These are phyloP conservation scores for Apostichopus leukothele DNA, from an alignment of 53 echinoderm and acorn worm genomes.

Conservation along the genomic window DNA sequence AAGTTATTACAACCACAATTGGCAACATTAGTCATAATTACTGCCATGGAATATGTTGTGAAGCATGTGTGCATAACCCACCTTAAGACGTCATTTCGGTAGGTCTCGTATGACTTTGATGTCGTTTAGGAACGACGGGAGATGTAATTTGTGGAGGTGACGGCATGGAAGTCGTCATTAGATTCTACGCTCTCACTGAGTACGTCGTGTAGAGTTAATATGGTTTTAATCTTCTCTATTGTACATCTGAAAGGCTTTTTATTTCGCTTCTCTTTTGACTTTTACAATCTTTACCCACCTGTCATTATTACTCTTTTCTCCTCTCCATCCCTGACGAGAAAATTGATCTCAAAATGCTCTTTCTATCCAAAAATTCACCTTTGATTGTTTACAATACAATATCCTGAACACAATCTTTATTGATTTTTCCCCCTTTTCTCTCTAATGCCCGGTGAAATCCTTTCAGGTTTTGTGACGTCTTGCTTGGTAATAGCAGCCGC, in stretches of 20 bases:
- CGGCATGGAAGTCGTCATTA: no score
- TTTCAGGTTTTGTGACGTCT: constrained; percentile 91
- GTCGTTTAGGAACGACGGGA: no score
- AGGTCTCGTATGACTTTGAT: no score
- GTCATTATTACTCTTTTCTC: not conserved
- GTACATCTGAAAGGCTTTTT: not conserved
- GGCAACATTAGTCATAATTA: no score
- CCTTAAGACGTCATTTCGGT: no score
- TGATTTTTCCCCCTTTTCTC: not conserved
- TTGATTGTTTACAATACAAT: constrained; percentile 11
- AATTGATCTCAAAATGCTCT: constrained; percentile 3
- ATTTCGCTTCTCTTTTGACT: not conserved
- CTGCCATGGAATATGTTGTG: no score
- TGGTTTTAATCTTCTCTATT: no score
- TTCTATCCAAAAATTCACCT: constrained; percentile 2
- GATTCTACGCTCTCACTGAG: no score
- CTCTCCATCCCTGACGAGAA: not conserved
- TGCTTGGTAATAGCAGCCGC: constrained; percentile 96
- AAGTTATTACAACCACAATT: no score
- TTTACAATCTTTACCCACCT: not conserved
- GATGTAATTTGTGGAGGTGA: no score
- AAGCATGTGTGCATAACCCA: no score
- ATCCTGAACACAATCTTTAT: not conserved
- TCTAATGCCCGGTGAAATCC: not conserved
- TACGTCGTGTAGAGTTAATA: no score